Evolutionary conservation across 2,888 invertebrate species (phyloP).

Genomic region (Tenthredo mesomela): DNA sequence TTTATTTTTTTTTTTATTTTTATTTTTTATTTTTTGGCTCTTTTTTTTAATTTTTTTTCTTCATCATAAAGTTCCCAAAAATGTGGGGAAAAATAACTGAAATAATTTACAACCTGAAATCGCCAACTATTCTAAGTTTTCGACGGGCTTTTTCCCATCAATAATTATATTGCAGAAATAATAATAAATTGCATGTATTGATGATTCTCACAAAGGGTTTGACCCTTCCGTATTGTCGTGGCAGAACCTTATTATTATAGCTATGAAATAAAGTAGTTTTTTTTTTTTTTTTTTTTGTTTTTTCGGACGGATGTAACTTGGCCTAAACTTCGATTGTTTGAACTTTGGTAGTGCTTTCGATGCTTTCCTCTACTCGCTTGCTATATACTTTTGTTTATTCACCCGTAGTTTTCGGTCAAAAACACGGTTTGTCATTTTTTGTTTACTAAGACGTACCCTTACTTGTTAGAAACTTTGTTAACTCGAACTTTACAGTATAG

Average conservation of each 20-base stretch:
- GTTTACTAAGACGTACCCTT: conserved; percentile 20
- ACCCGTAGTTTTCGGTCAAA: conserved; percentile 14
- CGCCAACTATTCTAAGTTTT: background rate
- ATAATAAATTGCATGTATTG: background rate
- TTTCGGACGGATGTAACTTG: conserved; percentile 1
- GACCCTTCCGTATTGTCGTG: background rate
- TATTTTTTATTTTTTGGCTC: background rate
- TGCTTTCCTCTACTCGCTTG: background rate
- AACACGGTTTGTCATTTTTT: conserved; percentile 34
- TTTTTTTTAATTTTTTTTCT: background rate
- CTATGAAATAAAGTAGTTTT: background rate
- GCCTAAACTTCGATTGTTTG: conserved; percentile 37
- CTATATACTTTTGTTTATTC: conserved; percentile 16
- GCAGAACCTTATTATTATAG: background rate
- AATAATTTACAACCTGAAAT: background rate
- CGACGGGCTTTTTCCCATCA: background rate
- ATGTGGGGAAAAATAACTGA: background rate
- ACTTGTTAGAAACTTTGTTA: conserved; percentile 27
- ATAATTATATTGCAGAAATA: background rate
- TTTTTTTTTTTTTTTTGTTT: background rate
- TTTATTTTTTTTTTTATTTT: background rate
- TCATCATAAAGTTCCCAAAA: background rate
- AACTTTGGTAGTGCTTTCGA: conserved; percentile 36
- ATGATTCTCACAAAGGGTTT: background rate
- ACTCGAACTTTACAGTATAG: conserved; percentile 1